These are phyloP conservation scores for Pipistrellus pygmaeus DNA, from an alignment of 2,797 vertebrate species.

Conservation along the genomic window DNA sequence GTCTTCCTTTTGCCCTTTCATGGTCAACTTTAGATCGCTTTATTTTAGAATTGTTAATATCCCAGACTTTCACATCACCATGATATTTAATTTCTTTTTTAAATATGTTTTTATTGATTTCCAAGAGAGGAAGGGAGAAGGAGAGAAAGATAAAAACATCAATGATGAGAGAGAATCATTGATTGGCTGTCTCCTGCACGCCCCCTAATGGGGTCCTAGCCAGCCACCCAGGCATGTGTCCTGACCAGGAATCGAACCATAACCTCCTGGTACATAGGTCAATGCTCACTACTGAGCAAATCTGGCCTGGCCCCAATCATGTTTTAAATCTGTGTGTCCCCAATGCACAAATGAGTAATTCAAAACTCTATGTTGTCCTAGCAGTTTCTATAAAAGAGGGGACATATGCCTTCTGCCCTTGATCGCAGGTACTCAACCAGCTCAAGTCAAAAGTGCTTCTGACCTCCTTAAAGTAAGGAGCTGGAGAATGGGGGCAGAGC, in stretches of 20 bases:
- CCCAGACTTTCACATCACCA: not conserved
- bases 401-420: not conserved
- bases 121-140: not conserved
- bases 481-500: not conserved
- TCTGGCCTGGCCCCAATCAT: not conserved
- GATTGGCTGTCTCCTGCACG: too few species aligned
- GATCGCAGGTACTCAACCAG: not conserved
- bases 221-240: too few species aligned
- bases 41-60: not conserved
- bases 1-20: not conserved
- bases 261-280: not conserved
- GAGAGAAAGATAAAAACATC: not conserved
- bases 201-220: too few species aligned
- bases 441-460: not conserved
- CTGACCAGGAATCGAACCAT: too few species aligned
- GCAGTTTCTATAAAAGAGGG: not conserved
- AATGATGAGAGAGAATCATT: not conserved
- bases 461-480: not conserved
- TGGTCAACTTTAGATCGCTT: not conserved
- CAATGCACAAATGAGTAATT: not conserved
- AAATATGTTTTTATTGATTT: not conserved
- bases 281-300: not conserved
- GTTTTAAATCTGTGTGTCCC: not conserved
- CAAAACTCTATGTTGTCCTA: not conserved
- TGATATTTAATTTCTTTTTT: not conserved